Conservation (phyloP, 2,113 vertebrate species). For the Aptenodytes patagonicus region DNA sequence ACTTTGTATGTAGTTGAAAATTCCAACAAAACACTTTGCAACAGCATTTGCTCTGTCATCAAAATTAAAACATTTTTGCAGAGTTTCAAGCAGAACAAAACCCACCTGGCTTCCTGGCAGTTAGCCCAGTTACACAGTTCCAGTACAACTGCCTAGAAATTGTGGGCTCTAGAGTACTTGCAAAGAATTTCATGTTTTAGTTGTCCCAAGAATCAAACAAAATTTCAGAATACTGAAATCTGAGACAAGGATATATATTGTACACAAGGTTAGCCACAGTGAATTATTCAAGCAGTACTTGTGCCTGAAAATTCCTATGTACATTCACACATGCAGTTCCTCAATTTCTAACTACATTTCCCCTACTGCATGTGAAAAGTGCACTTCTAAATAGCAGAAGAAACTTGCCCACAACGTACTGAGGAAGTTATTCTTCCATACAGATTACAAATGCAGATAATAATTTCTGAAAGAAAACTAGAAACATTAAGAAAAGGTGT, state of each 20-base stretch:
- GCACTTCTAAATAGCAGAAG: background rate
- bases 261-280: background rate
- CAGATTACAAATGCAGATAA: background rate
- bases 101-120: background rate
- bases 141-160: background rate
- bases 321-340: background rate
- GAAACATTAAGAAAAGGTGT: background rate
- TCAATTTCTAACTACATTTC: background rate
- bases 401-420: background rate
- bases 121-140: background rate
- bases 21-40: background rate
- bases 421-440: background rate
- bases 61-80: background rate
- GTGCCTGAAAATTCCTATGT: too few relatives aligned
- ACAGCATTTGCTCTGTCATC: background rate
- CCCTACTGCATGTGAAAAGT: background rate
- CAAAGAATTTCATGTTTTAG: background rate
- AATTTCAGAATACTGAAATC: background rate
- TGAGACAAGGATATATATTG: background rate
- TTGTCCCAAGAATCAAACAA: background rate
- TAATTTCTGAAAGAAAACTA: background rate
- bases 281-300: background rate
- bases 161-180: background rate
- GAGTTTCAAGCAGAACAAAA: background rate
- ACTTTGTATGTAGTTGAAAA: background rate